phyloP scores from a whole-genome alignment of 92 coral and sea anemone species.

The Palythoa grandis region DNA sequence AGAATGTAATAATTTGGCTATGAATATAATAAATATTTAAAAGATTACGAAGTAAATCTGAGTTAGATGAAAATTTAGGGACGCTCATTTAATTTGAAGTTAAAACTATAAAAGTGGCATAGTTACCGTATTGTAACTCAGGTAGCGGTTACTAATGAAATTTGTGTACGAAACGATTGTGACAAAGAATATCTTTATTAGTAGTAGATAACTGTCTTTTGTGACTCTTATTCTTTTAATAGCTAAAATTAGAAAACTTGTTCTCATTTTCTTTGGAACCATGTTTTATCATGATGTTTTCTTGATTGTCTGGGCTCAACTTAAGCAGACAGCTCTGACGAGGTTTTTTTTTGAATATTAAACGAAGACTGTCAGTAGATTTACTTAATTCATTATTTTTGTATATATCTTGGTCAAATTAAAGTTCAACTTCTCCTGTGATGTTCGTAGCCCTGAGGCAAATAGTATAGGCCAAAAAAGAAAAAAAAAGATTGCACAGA shows the following conservation, averaged over 20 bases:
- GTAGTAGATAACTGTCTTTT: not conserved
- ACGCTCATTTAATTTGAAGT: not conserved
- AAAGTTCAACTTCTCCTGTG: not conserved
- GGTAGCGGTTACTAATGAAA: not conserved
- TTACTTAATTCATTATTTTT: conserved; percentile 7
- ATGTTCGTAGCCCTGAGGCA: not conserved
- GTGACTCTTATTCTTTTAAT: not conserved
- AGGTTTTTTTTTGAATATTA: not conserved
- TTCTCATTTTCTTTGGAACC: not conserved
- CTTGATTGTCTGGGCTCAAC: not conserved
- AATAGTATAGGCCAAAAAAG: not conserved
- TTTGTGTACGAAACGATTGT: not conserved
- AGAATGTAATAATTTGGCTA: not conserved
- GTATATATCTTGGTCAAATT: not conserved
- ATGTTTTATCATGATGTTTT: not conserved
- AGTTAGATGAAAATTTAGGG: conserved; percentile 4
- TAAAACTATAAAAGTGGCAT: not conserved
- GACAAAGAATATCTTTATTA: not conserved
- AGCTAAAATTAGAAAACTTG: not conserved
- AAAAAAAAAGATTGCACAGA: not conserved
- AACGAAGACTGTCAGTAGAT: not conserved
- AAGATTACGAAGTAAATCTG: not conserved
- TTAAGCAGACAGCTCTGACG: not conserved
- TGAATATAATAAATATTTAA: not conserved
- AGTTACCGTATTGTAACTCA: not conserved